Percentiles rank a stretch among this genome's conserved stretches.
Conservation (phyloP, 2,113 vertebrate genomes). For the Psilopsiagon aymara region DNA sequence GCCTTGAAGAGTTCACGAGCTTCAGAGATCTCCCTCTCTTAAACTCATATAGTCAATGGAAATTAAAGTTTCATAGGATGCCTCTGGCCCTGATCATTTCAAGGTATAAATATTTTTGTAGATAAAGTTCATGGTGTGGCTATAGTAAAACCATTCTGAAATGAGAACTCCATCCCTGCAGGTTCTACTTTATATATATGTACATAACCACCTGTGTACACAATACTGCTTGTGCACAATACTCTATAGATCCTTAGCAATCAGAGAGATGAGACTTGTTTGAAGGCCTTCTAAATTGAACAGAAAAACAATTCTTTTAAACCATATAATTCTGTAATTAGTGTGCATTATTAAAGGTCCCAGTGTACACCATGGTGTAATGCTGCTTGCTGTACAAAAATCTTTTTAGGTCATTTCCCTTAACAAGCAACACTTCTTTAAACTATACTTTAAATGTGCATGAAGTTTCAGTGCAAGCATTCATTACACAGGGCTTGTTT, state of each 20-base stretch:
- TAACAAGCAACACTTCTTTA: conserved; percentile 56
- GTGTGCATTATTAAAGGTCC: conserved; percentile 10
- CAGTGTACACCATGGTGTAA: conserved; percentile 5
- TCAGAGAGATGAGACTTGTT: not conserved
- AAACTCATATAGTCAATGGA: not conserved
- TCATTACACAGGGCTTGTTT: conserved; percentile 54
- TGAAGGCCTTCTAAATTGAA: not conserved
- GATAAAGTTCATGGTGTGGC: not conserved
- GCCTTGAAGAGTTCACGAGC: not conserved
- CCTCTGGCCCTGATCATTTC: not conserved
- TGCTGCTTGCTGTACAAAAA: conserved; percentile 14
- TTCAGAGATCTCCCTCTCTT: not conserved
- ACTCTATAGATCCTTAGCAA: not conserved
- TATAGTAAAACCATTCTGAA: not conserved
- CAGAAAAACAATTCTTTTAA: conserved; percentile 41
- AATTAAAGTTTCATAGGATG: not conserved
- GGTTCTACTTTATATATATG: not conserved
- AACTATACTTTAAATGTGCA: conserved; percentile 1
- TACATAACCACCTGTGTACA: conserved; percentile 15
- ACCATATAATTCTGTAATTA: conserved; percentile 32
- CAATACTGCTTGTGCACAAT: not conserved
- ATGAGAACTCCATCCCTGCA: not conserved
- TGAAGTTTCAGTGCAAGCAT: conserved; percentile 48
- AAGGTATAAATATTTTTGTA: not conserved
- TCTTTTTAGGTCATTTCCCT: conserved; percentile 58